A percentile compares a stretch with the other conserved stretches of the same genome.
Conservation (phyloP, 2,888 invertebrate species). For the Amiota communis region DNA sequence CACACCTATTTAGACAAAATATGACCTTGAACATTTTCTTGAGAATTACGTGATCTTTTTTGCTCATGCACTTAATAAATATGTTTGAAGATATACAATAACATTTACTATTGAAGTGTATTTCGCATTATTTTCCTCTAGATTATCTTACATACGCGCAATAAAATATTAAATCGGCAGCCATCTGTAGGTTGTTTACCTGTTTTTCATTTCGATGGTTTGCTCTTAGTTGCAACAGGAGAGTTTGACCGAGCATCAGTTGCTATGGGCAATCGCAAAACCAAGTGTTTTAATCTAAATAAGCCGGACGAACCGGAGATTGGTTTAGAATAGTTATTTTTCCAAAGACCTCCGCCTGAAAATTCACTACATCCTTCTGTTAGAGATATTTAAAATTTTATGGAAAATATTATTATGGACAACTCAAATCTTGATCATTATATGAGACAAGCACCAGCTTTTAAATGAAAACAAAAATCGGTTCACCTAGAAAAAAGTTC, state of each 20-base stretch:
- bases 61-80: no score
- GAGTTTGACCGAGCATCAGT: conserved; percentile 4
- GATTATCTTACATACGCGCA: conserved; percentile 59
- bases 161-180: conserved; percentile 53
- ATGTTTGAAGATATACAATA: conserved; percentile 60
- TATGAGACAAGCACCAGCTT: no score
- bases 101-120: conserved; percentile 67
- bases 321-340: conserved; percentile 11
- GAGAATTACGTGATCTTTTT: no score
- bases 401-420: no score
- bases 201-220: neutral
- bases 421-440: no score
- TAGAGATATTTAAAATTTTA: no score
- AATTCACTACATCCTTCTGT: no score
- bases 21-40: conserved; percentile 66
- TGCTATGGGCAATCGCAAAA: conserved; percentile 19
- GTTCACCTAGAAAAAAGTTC: no score
- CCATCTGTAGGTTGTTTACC: conserved; percentile 2
- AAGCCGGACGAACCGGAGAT: conserved; percentile 51
- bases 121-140: conserved; percentile 66
- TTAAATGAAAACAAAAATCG: no score
- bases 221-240: neutral
- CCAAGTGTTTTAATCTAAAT: conserved; percentile 61
- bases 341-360: conserved; percentile 22
- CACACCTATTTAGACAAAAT: conserved; percentile 42